Conservation (phyloP, 2,797 vertebrate species). For the Ctenochaetus hawaiiensis region DNA sequence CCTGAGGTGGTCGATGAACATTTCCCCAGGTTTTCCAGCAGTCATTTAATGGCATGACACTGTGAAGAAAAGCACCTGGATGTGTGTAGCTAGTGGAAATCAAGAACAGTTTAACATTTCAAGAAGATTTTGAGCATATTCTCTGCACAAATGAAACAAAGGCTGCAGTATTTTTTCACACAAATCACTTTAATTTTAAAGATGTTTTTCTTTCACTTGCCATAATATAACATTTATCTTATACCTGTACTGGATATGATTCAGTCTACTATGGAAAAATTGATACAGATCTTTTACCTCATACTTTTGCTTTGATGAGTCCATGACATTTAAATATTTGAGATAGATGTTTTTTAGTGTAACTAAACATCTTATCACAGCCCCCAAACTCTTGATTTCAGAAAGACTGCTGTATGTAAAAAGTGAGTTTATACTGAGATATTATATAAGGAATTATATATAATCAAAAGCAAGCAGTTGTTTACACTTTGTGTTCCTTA, state of each 20-base stretch:
- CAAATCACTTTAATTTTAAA: constrained; percentile 35
- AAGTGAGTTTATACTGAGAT: constrained; percentile 19
- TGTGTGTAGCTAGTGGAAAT: constrained; percentile 26
- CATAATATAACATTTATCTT: background rate
- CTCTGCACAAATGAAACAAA: constrained; percentile 45
- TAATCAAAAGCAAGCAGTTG: constrained; percentile 43
- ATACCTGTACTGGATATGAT: constrained; percentile 27
- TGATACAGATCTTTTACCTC: constrained; percentile 56
- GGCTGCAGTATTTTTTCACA: constrained; percentile 66
- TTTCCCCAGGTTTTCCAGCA: constrained; percentile 26
- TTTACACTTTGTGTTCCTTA: constrained; percentile 67
- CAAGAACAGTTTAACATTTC: constrained; percentile 40
- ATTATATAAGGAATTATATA: background rate
- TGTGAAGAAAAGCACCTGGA: constrained; percentile 17
- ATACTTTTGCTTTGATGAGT: constrained; percentile 37
- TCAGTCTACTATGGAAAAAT: constrained; percentile 9
- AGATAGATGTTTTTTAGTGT: constrained; percentile 14
- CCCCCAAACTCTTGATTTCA: constrained; percentile 27
- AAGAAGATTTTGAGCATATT: constrained; percentile 41
- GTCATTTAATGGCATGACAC: constrained; percentile 12
- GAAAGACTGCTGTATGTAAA: constrained; percentile 17
- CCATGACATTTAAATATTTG: constrained; percentile 32
- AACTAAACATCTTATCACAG: constrained; percentile 20
- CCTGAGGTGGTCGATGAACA: constrained; percentile 6
- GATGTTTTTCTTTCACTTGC: constrained; percentile 22